phyloP scores from a whole-genome alignment of 2,113 vertebrate species.

The Neotoma lepida region DNA sequence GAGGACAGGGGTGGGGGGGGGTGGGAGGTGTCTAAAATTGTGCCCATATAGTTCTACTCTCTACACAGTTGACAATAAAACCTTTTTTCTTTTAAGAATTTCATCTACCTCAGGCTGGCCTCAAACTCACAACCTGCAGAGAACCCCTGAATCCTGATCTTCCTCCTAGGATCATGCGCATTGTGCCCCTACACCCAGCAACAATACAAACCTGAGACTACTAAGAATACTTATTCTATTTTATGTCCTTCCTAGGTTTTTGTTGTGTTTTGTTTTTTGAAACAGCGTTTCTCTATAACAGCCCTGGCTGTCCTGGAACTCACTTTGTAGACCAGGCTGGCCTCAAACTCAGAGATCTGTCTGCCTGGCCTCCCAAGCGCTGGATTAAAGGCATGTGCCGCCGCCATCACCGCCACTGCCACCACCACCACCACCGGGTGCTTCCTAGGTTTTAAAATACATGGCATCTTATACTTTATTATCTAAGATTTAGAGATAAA shows the following conservation, averaged over 20 bases:
- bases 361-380: background rate
- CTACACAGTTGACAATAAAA: background rate
- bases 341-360: background rate
- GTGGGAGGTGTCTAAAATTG: no score
- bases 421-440: background rate
- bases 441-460: background rate
- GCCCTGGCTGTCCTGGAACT: background rate
- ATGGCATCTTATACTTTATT: background rate
- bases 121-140: background rate
- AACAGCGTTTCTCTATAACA: background rate
- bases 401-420: no score
- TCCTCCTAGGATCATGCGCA: background rate
- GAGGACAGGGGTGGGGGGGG: background rate
- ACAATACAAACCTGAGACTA: conserved; percentile 43
- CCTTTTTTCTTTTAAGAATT: background rate
- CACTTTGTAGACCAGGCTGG: background rate
- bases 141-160: background rate
- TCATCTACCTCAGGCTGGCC: background rate
- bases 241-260: background rate
- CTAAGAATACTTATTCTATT: background rate
- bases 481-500: conserved; percentile 57
- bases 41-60: background rate
- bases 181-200: background rate
- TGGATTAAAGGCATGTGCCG: background rate
- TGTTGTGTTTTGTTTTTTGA: background rate